A percentile compares a stretch with the other conserved stretches of the same genome.
Conservation (phyloP, 2,888 invertebrate species). For the Sipha maydis region DNA sequence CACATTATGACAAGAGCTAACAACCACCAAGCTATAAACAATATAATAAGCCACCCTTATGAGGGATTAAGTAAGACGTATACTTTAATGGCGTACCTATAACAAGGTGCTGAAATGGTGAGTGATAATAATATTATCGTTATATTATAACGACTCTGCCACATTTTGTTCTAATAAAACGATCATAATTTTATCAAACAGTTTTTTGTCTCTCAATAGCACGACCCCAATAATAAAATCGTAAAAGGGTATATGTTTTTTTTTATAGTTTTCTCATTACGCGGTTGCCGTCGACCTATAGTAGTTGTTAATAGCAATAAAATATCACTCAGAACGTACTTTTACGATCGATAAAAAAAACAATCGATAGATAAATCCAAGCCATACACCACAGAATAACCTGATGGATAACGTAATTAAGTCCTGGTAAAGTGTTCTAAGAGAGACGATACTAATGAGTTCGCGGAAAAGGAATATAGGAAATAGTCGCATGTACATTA, state of each 20-base stretch:
- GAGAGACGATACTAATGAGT: not conserved
- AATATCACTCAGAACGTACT: conserved; percentile 6
- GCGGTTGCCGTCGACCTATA: not conserved
- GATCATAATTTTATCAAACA: conserved; percentile 1
- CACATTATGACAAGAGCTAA: not conserved
- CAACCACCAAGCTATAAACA: not conserved
- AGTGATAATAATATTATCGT: conserved; percentile 50
- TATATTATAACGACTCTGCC: conserved; percentile 41
- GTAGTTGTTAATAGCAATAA: conserved; percentile 38
- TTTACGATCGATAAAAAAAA: conserved; percentile 48
- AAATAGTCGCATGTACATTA: conserved; percentile 18
- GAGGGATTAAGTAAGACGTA: conserved; percentile 21
- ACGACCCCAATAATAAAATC: conserved; percentile 42
- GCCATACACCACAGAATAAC: not conserved
- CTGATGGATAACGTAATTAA: conserved; percentile 19
- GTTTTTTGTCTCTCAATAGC: not conserved
- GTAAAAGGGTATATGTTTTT: conserved; percentile 51
- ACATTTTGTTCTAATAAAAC: conserved; percentile 42
- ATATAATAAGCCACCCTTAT: not conserved
- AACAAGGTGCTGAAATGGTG: conserved; percentile 25
- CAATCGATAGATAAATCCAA: conserved; percentile 14
- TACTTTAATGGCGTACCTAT: not conserved
- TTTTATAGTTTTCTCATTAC: conserved; percentile 34
- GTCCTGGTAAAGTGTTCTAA: not conserved
- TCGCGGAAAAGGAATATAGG: not conserved